Percentiles rank a stretch among this genome's conserved stretches.
These are phyloP conservation scores for Cyrtodaria siliqua DNA, from an alignment of 2,888 invertebrate species.

Conservation along the genomic window DNA sequence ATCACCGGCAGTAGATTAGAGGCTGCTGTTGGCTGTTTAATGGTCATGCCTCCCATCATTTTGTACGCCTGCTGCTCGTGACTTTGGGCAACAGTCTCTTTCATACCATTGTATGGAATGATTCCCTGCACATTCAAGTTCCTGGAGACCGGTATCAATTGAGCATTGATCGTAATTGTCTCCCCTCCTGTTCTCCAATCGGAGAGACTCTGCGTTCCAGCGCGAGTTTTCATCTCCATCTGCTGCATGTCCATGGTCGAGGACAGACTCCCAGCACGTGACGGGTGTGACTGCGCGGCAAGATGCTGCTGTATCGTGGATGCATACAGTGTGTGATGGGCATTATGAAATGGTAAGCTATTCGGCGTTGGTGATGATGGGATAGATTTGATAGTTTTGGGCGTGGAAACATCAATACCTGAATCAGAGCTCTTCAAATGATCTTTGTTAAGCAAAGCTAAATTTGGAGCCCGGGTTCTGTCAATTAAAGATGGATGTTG, in stretches of 20 bases:
- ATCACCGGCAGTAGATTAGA: constrained; percentile 64
- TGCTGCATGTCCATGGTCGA: constrained; percentile 39
- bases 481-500: constrained; percentile 67
- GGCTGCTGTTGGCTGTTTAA: constrained; percentile 47
- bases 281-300: constrained; percentile 45
- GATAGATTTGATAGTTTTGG: constrained; percentile 55
- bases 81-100: constrained; percentile 29
- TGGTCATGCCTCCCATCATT: constrained; percentile 12
- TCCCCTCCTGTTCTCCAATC: constrained; percentile 46
- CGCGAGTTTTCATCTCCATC: constrained; percentile 45
- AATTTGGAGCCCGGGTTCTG: constrained; percentile 45
- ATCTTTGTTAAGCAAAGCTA: constrained; percentile 74
- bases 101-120: constrained; percentile 56
- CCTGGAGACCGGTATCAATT: constrained; percentile 49
- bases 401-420: constrained; percentile 79
- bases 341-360: constrained; percentile 13
- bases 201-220: constrained; percentile 51
- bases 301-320: constrained; percentile 73
- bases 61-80: constrained; percentile 15
- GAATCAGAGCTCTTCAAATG: constrained; percentile 77
- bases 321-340: constrained; percentile 34
- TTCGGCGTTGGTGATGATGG: constrained; percentile 51
- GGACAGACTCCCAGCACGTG: constrained; percentile 53
- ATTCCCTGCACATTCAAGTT: constrained; percentile 26
- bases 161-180: constrained; percentile 58